A percentile compares a stretch with the other conserved stretches of the same genome.
phyloP scores from a whole-genome alignment of 2,113 vertebrate species.

The Chitala chitala region DNA sequence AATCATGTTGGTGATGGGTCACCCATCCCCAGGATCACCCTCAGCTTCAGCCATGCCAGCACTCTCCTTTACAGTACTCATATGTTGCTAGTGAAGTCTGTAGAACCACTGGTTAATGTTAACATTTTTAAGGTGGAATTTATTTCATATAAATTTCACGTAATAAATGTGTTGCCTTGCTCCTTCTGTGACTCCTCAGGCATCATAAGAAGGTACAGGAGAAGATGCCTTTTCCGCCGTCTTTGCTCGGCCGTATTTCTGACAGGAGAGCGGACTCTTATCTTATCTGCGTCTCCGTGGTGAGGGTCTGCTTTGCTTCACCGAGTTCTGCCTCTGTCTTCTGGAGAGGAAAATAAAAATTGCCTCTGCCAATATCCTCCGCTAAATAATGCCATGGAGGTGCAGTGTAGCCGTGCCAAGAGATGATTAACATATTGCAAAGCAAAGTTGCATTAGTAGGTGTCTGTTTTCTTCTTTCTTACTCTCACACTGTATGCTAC shows the following conservation, averaged over 20 bases:
- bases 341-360: background rate
- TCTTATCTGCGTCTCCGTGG: slow-evolving; percentile 11
- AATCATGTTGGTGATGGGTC: background rate
- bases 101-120: background rate
- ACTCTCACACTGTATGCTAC: background rate
- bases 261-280: background rate
- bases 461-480: background rate
- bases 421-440: background rate
- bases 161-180: background rate
- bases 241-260: background rate
- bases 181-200: background rate
- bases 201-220: background rate
- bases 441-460: background rate
- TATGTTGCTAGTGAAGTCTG: background rate
- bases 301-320: slow-evolving; percentile 4
- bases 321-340: slow-evolving; percentile 3
- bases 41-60: background rate
- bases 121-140: background rate
- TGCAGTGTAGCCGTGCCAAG: background rate
- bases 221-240: background rate
- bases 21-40: background rate
- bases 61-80: background rate
- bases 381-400: background rate
- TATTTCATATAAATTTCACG: background rate
- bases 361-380: background rate